Conservation (phyloP, 2,113 vertebrate species). For the Ailurus styani region DNA sequence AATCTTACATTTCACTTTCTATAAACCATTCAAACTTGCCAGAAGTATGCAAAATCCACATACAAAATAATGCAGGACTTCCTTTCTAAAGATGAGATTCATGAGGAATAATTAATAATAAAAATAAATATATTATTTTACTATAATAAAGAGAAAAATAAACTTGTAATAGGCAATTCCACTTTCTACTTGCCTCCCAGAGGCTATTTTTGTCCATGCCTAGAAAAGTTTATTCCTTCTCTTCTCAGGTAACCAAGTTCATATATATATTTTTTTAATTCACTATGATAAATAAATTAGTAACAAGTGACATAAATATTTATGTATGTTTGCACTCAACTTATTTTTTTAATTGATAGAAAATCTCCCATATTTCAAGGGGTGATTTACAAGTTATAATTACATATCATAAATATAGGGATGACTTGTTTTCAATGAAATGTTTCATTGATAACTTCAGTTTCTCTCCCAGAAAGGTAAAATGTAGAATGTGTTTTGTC, state of each 20-base stretch:
- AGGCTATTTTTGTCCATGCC: neutral
- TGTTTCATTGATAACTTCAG: neutral
- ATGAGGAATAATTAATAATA: neutral
- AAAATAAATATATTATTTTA: neutral
- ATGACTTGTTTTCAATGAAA: neutral
- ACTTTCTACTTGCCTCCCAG: neutral
- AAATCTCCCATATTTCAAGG: neutral
- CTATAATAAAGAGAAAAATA: neutral
- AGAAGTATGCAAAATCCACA: neutral
- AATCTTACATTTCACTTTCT: conserved; percentile 2
- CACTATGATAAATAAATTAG: neutral
- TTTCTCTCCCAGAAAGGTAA: neutral
- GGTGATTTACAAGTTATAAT: neutral
- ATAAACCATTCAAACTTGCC: neutral
- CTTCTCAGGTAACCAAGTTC: neutral
- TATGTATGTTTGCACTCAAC: neutral
- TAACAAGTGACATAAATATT: neutral
- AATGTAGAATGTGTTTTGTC: neutral
- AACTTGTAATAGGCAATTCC: neutral
- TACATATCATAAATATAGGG: neutral
- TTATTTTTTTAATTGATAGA: neutral
- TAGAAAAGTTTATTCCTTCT: neutral
- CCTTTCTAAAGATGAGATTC: neutral
- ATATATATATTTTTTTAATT: neutral
- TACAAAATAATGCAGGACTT: neutral